phyloP scores from a whole-genome alignment of 1,140 invertebrate species.

The Hetaerina americana region DNA sequence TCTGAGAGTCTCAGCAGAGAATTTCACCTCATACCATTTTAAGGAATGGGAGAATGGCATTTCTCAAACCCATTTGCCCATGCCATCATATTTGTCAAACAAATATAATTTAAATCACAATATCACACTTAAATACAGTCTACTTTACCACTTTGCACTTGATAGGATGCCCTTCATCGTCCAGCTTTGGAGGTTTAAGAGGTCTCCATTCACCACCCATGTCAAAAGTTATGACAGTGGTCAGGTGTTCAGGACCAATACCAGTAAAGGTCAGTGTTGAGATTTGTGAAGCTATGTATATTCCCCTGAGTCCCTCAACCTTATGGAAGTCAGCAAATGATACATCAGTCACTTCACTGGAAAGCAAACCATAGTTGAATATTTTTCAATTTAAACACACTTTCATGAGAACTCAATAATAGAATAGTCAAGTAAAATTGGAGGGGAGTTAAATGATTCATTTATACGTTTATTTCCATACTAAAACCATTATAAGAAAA shows the following conservation, averaged over 20 bases:
- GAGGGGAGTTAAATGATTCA: too few species aligned
- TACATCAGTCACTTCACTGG: slow-evolving; percentile 60
- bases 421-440: too few species aligned
- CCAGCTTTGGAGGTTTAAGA: slow-evolving; percentile 50
- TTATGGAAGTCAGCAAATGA: slow-evolving; percentile 81
- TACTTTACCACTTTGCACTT: slow-evolving; percentile 40
- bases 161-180: slow-evolving; percentile 48
- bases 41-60: too few species aligned
- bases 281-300: slow-evolving; percentile 80
- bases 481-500: too few species aligned
- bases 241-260: slow-evolving; percentile 56
- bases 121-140: background rate
- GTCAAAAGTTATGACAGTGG: slow-evolving; percentile 76
- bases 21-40: too few species aligned
- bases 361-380: slow-evolving; percentile 17
- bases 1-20: too few species aligned
- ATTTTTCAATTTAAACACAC: too few species aligned
- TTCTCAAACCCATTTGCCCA: too few species aligned
- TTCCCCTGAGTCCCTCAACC: slow-evolving; percentile 70
- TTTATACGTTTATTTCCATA: too few species aligned
- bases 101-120: background rate
- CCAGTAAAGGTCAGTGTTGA: slow-evolving; percentile 23
- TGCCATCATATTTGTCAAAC: too few species aligned
- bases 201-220: slow-evolving; percentile 69
- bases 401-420: too few species aligned